These are phyloP conservation scores for Pegoplata infirma DNA, from an alignment of 2,888 invertebrate species.

Conservation along the genomic window DNA sequence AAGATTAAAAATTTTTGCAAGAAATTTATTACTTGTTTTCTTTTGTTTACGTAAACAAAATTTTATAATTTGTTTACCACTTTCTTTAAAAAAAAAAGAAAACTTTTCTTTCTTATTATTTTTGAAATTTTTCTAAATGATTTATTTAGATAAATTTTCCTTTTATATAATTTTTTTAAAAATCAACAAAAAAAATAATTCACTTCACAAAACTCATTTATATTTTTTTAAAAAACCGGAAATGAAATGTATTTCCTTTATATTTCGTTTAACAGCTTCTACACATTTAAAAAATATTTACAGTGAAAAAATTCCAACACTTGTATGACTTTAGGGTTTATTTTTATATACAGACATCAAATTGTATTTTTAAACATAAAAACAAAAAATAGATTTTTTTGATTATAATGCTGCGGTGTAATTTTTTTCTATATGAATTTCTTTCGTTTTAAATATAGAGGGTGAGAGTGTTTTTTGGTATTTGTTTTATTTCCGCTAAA, in stretches of 20 bases:
- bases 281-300: not conserved
- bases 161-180: not conserved
- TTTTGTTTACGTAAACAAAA: not conserved
- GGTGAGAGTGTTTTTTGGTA: too few species aligned
- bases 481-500: slow-evolving; percentile 49
- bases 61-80: too few species aligned
- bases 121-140: too few species aligned
- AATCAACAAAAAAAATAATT: not conserved
- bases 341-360: not conserved
- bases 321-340: not conserved
- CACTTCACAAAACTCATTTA: not conserved
- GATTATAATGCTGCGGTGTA: not conserved
- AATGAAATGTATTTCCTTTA: slow-evolving; percentile 41
- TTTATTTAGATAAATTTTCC: not conserved
- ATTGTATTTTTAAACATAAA: slow-evolving; percentile 3
- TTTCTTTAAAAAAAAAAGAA: not conserved
- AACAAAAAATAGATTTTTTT: not conserved
- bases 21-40: not conserved
- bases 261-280: not conserved
- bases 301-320: slow-evolving; percentile 8
- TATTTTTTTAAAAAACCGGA: slow-evolving; percentile 36
- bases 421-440: not conserved
- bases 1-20: not conserved
- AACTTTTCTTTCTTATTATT: not conserved
- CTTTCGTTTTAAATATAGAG: too few species aligned